Conservation (phyloP, 2,797 vertebrate genomes). For the Toxotes lorentzi region DNA sequence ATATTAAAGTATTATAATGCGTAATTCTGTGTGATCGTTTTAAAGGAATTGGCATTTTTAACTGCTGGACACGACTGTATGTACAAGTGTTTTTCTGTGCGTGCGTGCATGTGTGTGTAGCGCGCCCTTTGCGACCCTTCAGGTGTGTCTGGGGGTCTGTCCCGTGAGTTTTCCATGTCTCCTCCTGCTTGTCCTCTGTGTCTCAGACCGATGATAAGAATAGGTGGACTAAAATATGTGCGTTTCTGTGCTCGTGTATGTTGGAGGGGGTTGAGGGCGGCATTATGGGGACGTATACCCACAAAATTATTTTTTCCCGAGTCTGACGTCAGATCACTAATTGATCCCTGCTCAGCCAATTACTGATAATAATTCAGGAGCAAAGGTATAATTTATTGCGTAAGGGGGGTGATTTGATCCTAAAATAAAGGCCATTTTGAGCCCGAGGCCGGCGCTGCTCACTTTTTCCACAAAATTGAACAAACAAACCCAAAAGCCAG, state of each 20-base stretch:
- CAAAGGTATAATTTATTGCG: conserved; percentile 53
- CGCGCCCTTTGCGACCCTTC: conserved; percentile 19
- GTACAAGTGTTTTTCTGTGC: not conserved
- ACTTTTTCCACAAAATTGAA: conserved; percentile 15
- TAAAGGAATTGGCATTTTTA: not conserved
- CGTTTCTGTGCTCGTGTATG: not conserved
- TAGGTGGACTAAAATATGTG: not conserved
- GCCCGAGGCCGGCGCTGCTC: conserved; percentile 49
- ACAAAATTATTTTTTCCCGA: conserved; percentile 15
- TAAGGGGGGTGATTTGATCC: conserved; percentile 44
- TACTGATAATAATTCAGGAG: conserved; percentile 60
- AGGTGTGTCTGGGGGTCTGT: conserved; percentile 33
- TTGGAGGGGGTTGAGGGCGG: not conserved
- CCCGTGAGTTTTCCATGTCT: conserved; percentile 5
- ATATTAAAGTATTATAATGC: not conserved
- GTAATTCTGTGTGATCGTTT: not conserved
- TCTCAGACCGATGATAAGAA: not conserved
- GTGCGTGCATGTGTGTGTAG: not conserved
- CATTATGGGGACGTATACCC: not conserved
- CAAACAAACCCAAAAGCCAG: conserved; percentile 21
- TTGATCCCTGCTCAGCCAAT: conserved; percentile 65
- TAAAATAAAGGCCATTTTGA: conserved; percentile 49
- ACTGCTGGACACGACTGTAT: not conserved
- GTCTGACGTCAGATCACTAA: conserved; percentile 58
- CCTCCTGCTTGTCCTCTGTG: not conserved